Evolutionary conservation across 2,797 vertebrate genomes (phyloP).

Genomic region (Myripristis murdjan): DNA sequence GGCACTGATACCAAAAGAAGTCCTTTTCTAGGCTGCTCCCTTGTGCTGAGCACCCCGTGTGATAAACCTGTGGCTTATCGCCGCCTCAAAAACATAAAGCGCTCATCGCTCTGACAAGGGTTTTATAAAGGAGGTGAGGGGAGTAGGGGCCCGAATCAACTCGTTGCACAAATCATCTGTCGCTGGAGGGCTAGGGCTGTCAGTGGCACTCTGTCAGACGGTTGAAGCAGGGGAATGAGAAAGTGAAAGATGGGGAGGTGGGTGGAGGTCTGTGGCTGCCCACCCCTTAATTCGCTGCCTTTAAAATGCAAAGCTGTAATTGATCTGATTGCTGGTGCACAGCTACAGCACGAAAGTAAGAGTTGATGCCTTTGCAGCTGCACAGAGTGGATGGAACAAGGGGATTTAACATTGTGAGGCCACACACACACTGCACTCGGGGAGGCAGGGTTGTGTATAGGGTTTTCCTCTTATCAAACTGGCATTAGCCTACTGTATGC

Average conservation of each 20-base stretch:
- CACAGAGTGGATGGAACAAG: constrained; percentile 8
- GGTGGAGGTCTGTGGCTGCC: constrained; percentile 35
- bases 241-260: constrained; percentile 55
- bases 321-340: constrained; percentile 59
- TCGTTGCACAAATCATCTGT: constrained; percentile 68
- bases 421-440: neutral
- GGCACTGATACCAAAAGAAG: constrained; percentile 57
- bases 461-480: neutral
- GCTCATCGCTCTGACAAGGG: constrained; percentile 60
- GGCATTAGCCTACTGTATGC: neutral
- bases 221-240: constrained; percentile 41
- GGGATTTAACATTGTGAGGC: constrained; percentile 15
- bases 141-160: constrained; percentile 55
- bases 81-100: constrained; percentile 60
- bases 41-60: constrained; percentile 33
- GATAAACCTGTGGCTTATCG: constrained; percentile 57
- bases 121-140: constrained; percentile 50
- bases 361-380: constrained; percentile 33
- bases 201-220: constrained; percentile 50
- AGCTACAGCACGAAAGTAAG: constrained; percentile 37
- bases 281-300: constrained; percentile 57
- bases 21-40: constrained; percentile 28
- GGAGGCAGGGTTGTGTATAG: neutral
- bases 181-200: constrained; percentile 53
- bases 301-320: constrained; percentile 71